Percentiles rank a stretch among this genome's conserved stretches.
These are phyloP conservation scores for Sebastes flavidus DNA, from an alignment of 2,797 vertebrate genomes.

Conservation along the genomic window DNA sequence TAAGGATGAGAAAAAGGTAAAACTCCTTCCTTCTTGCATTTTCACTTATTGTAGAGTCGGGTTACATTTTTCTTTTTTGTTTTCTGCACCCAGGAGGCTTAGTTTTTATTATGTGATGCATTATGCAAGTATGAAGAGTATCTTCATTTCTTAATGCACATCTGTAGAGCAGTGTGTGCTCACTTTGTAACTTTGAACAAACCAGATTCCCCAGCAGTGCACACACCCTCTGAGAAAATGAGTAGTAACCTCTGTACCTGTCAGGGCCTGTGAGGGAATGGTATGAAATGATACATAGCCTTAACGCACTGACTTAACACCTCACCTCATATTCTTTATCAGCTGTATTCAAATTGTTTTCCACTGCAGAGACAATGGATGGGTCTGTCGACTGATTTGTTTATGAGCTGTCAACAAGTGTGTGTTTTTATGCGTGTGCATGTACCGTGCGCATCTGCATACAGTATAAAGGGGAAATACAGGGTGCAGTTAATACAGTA, in stretches of 20 bases:
- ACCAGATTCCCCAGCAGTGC: background rate
- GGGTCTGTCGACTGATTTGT: background rate
- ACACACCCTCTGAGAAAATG: background rate
- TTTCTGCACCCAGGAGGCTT: background rate
- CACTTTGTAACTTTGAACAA: background rate
- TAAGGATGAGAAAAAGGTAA: constrained; percentile 49
- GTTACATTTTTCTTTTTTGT: background rate
- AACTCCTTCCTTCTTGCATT: background rate
- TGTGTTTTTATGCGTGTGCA: background rate
- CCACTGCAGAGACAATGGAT: background rate
- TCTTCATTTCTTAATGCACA: background rate
- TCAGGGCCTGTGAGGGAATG: constrained; percentile 1
- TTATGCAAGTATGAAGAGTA: too few relatives aligned
- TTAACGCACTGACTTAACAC: background rate
- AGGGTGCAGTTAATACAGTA: too few relatives aligned
- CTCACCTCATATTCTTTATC: background rate
- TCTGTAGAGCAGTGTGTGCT: background rate
- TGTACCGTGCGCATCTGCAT: background rate
- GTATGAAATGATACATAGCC: background rate
- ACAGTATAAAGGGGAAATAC: background rate
- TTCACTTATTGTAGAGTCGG: background rate
- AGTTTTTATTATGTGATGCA: background rate
- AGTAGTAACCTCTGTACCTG: background rate
- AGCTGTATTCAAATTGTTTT: background rate
- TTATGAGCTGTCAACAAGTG: background rate